Evolutionary conservation across 2,888 invertebrate species (phyloP).

Genomic region (Apeira syringaria): DNA sequence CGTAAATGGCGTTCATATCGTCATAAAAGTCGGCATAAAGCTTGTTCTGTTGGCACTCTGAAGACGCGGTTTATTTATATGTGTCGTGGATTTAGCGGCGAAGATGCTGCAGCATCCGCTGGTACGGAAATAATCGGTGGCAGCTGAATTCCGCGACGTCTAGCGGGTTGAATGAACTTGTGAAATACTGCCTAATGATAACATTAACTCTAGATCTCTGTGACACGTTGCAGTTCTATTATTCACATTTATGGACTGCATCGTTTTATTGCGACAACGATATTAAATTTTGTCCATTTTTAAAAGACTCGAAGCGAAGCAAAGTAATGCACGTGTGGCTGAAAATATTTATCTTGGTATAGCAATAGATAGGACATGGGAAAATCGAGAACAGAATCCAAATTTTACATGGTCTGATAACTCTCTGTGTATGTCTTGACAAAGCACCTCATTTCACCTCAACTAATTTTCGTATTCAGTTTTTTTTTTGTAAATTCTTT

Average conservation of each 20-base stretch:
- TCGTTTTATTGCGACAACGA: slow-evolving; percentile 10
- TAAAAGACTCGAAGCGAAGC: too few relatives aligned
- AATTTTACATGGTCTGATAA: too few relatives aligned
- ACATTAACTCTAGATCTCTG: slow-evolving; percentile 37
- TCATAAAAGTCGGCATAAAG: slow-evolving; percentile 41
- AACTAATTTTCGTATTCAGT: too few relatives aligned
- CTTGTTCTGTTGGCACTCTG: slow-evolving; percentile 50
- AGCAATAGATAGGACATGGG: too few relatives aligned
- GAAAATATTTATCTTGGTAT: too few relatives aligned
- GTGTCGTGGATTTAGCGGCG: slow-evolving; percentile 66
- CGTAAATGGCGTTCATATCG: slow-evolving; percentile 59
- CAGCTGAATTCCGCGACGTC: slow-evolving; percentile 80
- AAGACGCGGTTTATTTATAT: slow-evolving; percentile 65
- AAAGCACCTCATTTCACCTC: too few relatives aligned
- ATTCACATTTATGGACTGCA: slow-evolving; percentile 2
- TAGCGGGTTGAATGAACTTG: slow-evolving; percentile 71
- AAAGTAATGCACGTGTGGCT: too few relatives aligned
- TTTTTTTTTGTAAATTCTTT: too few relatives aligned
- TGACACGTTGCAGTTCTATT: slow-evolving; percentile 24
- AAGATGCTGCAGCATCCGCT: slow-evolving; percentile 71
- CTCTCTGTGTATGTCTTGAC: too few relatives aligned
- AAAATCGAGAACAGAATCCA: too few relatives aligned
- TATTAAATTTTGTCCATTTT: too few relatives aligned
- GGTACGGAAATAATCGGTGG: slow-evolving; percentile 69
- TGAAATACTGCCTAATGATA: slow-evolving; percentile 49